A percentile compares a stretch with the other conserved stretches of the same genome.
These are phyloP conservation scores for Hydra vulgaris DNA, from an alignment of 30 jellyfish, hydroid and myxozoan species.

Conservation along the genomic window DNA sequence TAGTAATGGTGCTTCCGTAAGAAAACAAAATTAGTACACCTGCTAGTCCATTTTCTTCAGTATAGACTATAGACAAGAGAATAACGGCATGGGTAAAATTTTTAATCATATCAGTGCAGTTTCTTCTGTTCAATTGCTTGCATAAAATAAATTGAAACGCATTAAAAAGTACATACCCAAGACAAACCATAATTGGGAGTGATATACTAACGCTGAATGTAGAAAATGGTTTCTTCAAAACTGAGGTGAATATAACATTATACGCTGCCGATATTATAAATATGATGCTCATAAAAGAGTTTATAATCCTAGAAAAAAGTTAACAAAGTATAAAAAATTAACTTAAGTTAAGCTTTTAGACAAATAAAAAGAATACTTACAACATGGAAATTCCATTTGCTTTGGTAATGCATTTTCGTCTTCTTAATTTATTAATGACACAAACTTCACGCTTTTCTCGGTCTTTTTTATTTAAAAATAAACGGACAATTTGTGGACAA, in stretches of 20 bases:
- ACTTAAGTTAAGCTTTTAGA: too few relatives aligned
- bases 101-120: not conserved
- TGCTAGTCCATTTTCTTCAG: not conserved
- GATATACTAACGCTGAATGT: not conserved
- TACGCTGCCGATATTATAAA: not conserved
- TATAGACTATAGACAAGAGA: not conserved
- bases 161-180: not conserved
- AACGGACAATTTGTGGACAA: not conserved
- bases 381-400: not conserved
- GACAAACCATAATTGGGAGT: not conserved
- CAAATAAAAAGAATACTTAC: not conserved
- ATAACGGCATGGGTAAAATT: not conserved
- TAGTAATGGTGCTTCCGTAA: not conserved
- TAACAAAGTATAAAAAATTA: too few relatives aligned
- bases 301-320: not conserved
- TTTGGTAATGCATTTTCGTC: not conserved
- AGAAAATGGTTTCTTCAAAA: not conserved
- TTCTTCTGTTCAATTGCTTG: not conserved
- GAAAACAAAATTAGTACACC: not conserved
- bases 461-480: not conserved
- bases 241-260: not conserved
- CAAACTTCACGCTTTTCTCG: too few relatives aligned
- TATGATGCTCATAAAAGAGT: not conserved
- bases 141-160: not conserved
- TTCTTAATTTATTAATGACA: not conserved